phyloP scores from a whole-genome alignment of 2,888 invertebrate species.

The Prostheceraeus crozeri region DNA sequence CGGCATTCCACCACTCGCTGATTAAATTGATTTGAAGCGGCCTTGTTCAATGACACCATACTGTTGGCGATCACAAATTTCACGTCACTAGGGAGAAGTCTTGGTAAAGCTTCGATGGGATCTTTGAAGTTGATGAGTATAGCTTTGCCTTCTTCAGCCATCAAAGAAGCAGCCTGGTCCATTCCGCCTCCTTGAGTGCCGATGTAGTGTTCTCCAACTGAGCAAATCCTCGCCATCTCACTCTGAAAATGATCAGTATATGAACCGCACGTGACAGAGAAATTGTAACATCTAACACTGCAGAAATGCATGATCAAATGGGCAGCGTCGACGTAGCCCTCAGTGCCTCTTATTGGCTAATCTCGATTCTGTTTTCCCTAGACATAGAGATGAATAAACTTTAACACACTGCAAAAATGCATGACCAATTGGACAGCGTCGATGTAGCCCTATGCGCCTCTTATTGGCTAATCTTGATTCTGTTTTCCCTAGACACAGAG shows the following conservation, averaged over 20 bases:
- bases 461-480: no score
- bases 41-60: constrained; percentile 74
- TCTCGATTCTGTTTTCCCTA: no score
- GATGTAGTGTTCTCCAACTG: constrained; percentile 80
- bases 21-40: constrained; percentile 80
- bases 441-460: no score
- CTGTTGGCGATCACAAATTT: constrained; percentile 90
- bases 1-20: constrained; percentile 87
- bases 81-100: constrained; percentile 72
- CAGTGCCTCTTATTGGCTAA: no score
- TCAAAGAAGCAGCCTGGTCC: constrained; percentile 96
- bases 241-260: constrained; percentile 46
- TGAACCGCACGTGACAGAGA: neutral
- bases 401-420: no score
- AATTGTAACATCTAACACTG: neutral
- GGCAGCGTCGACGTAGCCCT: no score
- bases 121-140: constrained; percentile 31
- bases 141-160: constrained; percentile 63
- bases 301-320: no score
- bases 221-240: constrained; percentile 75
- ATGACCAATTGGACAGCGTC: no score
- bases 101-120: constrained; percentile 65
- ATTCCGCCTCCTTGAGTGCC: constrained; percentile 98
- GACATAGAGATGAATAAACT: no score
- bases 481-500: no score